A percentile compares a stretch with the other conserved stretches of the same genome.
phyloP scores from a whole-genome alignment of 2,113 vertebrate species.

The Phalacrocorax brasilianus region DNA sequence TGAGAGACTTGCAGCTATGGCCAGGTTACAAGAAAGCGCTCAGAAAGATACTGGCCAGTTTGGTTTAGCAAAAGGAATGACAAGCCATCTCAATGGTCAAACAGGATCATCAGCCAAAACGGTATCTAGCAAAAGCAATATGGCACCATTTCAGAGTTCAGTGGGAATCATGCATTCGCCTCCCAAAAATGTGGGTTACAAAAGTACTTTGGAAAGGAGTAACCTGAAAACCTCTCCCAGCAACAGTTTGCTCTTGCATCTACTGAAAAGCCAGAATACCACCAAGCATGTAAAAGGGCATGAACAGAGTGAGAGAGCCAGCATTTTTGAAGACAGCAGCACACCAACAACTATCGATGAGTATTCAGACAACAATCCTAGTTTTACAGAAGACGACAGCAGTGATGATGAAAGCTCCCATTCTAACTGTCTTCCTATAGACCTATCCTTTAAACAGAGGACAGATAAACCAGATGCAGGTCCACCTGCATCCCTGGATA shows the following conservation, averaged over 20 bases:
- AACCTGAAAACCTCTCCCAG: constrained; percentile 84
- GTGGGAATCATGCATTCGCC: constrained; percentile 68
- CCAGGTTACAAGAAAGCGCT: constrained; percentile 83
- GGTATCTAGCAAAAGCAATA: constrained; percentile 73
- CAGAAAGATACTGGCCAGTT: constrained; percentile 81
- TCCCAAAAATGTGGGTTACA: constrained; percentile 79
- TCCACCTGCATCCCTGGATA: constrained; percentile 85
- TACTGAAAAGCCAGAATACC: constrained; percentile 93
- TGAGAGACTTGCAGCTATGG: constrained; percentile 94
- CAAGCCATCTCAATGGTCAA: constrained; percentile 83
- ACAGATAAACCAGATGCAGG: constrained; percentile 72
- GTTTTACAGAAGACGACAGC: constrained; percentile 89
- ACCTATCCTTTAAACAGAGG: constrained; percentile 90
- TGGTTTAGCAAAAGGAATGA: constrained; percentile 76
- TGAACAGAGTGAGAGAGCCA: constrained; percentile 79
- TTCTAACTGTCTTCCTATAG: constrained; percentile 94
- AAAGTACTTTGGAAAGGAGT: constrained; percentile 82
- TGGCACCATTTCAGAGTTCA: constrained; percentile 75
- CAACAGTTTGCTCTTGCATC: constrained; percentile 92
- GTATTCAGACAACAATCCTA: constrained; percentile 89
- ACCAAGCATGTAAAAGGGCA: constrained; percentile 83
- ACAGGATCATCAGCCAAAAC: constrained; percentile 80
- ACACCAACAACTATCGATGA: constrained; percentile 91
- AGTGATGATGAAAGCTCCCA: constrained; percentile 95
- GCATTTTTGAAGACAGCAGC: constrained; percentile 80